These are phyloP conservation scores for Scolopax mira DNA, from an alignment of 2,113 vertebrate genomes.

Conservation along the genomic window DNA sequence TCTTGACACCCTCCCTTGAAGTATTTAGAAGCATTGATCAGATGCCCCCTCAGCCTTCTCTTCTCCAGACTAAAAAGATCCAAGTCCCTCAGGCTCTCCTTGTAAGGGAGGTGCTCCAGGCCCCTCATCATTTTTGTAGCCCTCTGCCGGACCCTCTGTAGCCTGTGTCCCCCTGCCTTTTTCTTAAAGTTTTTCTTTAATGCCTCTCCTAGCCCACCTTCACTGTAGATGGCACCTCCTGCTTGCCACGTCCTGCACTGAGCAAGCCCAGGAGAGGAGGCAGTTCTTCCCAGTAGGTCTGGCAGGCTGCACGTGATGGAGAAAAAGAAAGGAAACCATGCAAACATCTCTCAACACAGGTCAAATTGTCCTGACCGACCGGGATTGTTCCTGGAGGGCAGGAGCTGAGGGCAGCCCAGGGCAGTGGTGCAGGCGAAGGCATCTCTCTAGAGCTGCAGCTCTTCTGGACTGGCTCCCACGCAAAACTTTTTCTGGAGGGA, in stretches of 20 bases:
- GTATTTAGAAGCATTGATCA: no score
- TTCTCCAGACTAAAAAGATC: no score
- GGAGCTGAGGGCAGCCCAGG: background rate
- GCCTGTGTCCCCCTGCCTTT: background rate
- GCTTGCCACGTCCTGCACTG: background rate
- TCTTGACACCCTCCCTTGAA: no score
- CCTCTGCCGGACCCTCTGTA: no score
- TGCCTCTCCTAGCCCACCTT: background rate
- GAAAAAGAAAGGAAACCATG: background rate
- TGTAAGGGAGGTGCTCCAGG: no score
- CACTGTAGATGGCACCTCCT: background rate
- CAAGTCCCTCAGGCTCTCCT: no score
- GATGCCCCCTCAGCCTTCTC: no score
- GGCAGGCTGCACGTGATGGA: background rate
- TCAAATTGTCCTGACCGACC: background rate
- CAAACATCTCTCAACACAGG: rapidly evolving
- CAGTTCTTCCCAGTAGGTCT: background rate
- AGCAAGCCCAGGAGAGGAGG: background rate
- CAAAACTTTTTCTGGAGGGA: background rate
- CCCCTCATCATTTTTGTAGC: no score
- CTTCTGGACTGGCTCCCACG: background rate
- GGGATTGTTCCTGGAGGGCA: background rate
- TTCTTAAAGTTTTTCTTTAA: background rate
- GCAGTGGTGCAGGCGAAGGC: background rate
- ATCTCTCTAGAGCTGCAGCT: background rate